Evolutionary conservation across 2,888 invertebrate genomes (phyloP), one percentile per base, ranked within the genome.

Genomic region (Gymnocheta viridis): DNA sequence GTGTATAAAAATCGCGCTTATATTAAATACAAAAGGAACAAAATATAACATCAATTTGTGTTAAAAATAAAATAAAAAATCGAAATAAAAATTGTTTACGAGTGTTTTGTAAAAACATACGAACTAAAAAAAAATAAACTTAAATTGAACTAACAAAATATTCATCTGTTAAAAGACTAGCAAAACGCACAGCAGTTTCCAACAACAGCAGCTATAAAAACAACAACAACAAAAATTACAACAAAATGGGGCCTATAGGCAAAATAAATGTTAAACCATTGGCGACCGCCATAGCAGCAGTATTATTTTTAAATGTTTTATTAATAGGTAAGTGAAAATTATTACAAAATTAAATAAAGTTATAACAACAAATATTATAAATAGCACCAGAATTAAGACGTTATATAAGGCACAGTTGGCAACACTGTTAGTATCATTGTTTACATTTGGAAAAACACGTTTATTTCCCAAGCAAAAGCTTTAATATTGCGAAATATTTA

Each of bases 221-320:
- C 7, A 69, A 35, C 74, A 80, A 62, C 66, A 80, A 32, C 27
- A 47, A 32, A 19, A 78, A 19, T 10, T 73, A 35, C 74, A 80
- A 62, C 66, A 80, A 32, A 72, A 85, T 84, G 84, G 81, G 81
- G 77, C 84, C 77, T 73, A 32, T 69, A 77, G 81, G 78, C 81
- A 82, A 73, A 64, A 64, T 64, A 47, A 56, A 84, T 69, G 10
- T 81, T 72, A 85, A 78, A 64, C 83, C 77, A 62, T 51, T 60
- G 69, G 67, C 72, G 51, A 74, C 86, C 58, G 56, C 82, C 49
- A 70, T 82, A 47, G 76, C 84, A 73, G 72, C 77, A 27, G 24
- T 82, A 67, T 44, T 81, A 56, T 64, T 78, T 58, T 49, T 84
- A 29, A 84, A 81, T 82, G 69, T 78, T 27, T 54, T 72, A 38